Conservation (phyloP, 1,140 invertebrate species). For the Achatina immaculata region DNA sequence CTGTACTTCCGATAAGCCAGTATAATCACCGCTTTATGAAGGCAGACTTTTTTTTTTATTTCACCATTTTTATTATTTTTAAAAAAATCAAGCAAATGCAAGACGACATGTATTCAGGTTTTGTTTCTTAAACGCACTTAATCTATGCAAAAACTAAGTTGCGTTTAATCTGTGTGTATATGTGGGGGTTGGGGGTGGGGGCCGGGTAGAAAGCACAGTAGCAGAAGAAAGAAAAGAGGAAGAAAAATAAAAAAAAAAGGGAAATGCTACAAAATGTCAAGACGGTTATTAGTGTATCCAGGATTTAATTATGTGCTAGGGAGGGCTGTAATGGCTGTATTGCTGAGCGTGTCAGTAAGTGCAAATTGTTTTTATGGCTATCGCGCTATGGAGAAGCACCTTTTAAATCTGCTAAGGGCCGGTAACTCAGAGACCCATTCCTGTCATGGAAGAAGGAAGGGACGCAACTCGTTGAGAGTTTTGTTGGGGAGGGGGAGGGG, state of each 20-base stretch:
- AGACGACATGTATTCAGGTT: no score
- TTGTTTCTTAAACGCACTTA: no score
- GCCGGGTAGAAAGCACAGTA: no score
- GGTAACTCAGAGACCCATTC: slow-evolving; percentile 16
- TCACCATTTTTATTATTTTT: no score
- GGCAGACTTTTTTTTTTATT: no score
- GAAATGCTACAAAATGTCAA: not conserved
- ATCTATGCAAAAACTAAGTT: not conserved
- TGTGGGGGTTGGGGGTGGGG: not conserved
- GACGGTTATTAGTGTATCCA: slow-evolving; percentile 15
- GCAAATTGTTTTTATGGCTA: slow-evolving; percentile 16
- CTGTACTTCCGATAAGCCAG: no score
- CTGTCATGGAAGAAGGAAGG: not conserved
- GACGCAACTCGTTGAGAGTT: not conserved
- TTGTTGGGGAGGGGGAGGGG: no score
- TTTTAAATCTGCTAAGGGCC: not conserved
- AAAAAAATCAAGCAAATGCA: no score
- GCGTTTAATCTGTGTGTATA: not conserved
- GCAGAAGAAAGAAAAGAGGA: no score
- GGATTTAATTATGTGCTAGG: not conserved
- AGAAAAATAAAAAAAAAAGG: no score
- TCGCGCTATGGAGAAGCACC: not conserved
- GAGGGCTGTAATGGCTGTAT: not conserved
- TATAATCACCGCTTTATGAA: no score
- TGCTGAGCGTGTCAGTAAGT: slow-evolving; percentile 1